Conservation (phyloP, 2,888 invertebrate genomes). For the Andrena dorsata region DNA sequence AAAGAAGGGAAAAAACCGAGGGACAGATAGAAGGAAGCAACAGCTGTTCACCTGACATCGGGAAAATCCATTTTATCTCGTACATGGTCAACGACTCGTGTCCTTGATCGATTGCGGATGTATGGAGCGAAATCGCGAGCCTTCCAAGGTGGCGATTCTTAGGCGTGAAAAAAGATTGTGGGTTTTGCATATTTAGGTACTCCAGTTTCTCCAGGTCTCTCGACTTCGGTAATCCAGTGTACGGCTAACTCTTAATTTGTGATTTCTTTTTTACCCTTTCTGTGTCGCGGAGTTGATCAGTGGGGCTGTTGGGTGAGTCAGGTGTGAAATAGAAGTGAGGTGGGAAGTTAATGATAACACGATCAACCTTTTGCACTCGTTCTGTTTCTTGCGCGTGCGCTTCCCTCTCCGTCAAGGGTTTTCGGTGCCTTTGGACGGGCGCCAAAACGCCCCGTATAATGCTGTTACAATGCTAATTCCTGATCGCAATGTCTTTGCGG, state of each 20-base stretch:
- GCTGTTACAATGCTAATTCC: slow-evolving; percentile 68
- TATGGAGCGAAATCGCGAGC: neutral
- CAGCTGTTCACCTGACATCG: slow-evolving; percentile 6
- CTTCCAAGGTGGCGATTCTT: neutral
- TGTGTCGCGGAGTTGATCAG: too few relatives aligned
- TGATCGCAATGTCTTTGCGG: slow-evolving; percentile 53
- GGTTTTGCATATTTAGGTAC: too few relatives aligned
- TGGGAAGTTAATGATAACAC: neutral
- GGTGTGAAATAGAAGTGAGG: neutral
- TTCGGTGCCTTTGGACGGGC: slow-evolving; percentile 56
- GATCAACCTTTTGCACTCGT: slow-evolving; percentile 5
- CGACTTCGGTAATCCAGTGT: too few relatives aligned
- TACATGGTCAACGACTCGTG: slow-evolving; percentile 2
- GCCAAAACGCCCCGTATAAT: slow-evolving; percentile 58
- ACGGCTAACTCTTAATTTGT: too few relatives aligned
- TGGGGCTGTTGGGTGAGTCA: neutral
- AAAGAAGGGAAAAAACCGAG: neutral
- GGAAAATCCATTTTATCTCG: slow-evolving; percentile 19
- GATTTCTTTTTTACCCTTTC: too few relatives aligned
- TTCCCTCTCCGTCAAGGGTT: slow-evolving; percentile 52
- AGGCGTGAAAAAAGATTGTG: neutral
- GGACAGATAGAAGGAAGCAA: slow-evolving; percentile 6
- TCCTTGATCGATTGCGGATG: slow-evolving; percentile 12
- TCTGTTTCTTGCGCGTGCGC: slow-evolving; percentile 6
- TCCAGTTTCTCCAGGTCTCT: too few relatives aligned